A percentile compares a stretch with the other conserved stretches of the same genome.
Conservation (phyloP, 2,888 invertebrate species). For the Cheiracanthium punctorium region DNA sequence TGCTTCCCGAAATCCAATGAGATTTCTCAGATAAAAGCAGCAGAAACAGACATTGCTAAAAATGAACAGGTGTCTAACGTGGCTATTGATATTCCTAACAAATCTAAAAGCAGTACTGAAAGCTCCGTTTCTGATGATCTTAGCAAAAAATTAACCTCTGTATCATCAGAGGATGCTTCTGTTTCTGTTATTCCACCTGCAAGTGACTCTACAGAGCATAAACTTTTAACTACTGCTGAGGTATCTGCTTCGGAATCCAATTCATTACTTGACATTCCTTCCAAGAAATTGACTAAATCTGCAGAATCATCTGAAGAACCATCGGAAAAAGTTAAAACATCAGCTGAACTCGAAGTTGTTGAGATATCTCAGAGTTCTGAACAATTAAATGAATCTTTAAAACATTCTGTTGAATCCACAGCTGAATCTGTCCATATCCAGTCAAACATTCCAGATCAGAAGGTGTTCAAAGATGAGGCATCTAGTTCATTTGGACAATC, state of each 20-base stretch:
- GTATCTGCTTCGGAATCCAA: not conserved
- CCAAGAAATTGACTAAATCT: not conserved
- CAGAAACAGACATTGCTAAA: too few species aligned
- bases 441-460: slow-evolving; percentile 4
- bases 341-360: not conserved
- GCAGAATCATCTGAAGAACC: not conserved
- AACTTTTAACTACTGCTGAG: too few species aligned
- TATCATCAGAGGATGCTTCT: not conserved
- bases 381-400: not conserved
- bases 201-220: not conserved
- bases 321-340: not conserved
- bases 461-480: not conserved
- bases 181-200: not conserved
- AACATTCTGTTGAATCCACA: not conserved
- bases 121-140: not conserved
- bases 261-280: not conserved
- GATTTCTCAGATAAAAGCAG: too few species aligned
- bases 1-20: too few species aligned
- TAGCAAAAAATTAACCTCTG: not conserved
- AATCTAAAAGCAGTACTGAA: not conserved
- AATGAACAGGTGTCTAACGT: too few species aligned
- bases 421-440: not conserved
- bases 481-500: not conserved
- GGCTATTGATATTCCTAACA: too few species aligned
- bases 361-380: not conserved